Evolutionary conservation across 1,140 invertebrate genomes (phyloP).

Genomic region (Cepaea nemoralis): DNA sequence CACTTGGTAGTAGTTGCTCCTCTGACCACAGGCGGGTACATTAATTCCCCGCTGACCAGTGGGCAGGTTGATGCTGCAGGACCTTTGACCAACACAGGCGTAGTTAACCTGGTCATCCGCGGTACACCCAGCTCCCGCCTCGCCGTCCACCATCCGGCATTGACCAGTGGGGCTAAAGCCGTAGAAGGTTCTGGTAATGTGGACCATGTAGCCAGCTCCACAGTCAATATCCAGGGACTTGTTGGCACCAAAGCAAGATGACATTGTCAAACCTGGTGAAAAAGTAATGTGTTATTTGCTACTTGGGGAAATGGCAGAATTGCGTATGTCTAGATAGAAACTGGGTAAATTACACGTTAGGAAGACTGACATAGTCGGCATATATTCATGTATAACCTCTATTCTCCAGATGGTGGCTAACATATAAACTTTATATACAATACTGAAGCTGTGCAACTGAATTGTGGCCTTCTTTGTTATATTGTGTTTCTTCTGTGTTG

Average conservation of each 20-base stretch:
- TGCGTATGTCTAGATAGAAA: too few relatives aligned
- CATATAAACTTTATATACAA: too few relatives aligned
- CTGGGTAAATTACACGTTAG: too few relatives aligned
- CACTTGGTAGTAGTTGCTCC: conserved; percentile 64
- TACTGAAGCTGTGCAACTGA: too few relatives aligned
- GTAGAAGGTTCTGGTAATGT: conserved; percentile 58
- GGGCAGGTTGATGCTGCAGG: conserved; percentile 62
- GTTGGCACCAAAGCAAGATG: conserved; percentile 55
- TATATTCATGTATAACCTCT: too few relatives aligned
- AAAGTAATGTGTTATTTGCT: background rate
- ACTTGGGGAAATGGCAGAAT: background rate
- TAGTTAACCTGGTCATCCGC: conserved; percentile 55
- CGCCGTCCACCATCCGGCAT: conserved; percentile 54
- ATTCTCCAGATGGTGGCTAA: too few relatives aligned
- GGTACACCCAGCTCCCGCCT: conserved; percentile 50
- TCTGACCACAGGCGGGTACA: conserved; percentile 53
- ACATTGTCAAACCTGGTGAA: conserved; percentile 47
- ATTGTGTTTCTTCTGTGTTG: too few relatives aligned
- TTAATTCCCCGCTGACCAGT: conserved; percentile 50
- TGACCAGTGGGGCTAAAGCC: conserved; percentile 54
- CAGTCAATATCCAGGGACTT: conserved; percentile 58
- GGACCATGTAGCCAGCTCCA: conserved; percentile 58
- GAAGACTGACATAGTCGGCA: too few relatives aligned
- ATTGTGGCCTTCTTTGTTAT: too few relatives aligned
- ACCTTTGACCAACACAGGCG: conserved; percentile 57